phyloP scores from a whole-genome alignment of 2,113 vertebrate genomes.

The Orientallactaga bullata region DNA sequence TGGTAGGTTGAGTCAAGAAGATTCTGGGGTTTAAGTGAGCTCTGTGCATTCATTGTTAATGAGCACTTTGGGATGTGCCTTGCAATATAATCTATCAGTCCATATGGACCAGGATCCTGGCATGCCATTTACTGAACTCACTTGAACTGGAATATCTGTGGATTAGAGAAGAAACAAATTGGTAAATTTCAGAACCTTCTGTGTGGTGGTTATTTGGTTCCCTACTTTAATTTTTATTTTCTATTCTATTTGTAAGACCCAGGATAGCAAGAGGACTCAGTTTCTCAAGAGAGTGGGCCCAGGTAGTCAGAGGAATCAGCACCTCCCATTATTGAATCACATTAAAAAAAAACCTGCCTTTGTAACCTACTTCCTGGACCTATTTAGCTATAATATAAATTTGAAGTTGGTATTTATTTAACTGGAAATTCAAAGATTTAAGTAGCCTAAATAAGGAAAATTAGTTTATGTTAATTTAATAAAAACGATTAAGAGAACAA shows the following conservation, averaged over 20 bases:
- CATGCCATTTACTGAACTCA: neutral
- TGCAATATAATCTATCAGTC: neutral
- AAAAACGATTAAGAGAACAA: constrained; percentile 34
- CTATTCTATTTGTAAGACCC: neutral
- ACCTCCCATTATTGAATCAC: neutral
- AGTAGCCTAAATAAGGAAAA: constrained; percentile 48
- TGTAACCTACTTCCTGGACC: neutral
- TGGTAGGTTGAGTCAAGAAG: neutral
- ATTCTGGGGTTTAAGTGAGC: neutral
- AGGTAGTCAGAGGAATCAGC: neutral
- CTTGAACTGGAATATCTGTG: neutral
- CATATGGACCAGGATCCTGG: neutral
- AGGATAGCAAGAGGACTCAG: neutral
- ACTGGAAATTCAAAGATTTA: constrained; percentile 42
- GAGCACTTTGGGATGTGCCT: neutral
- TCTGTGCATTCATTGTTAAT: neutral
- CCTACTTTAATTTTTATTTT: neutral
- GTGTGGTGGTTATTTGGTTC: neutral
- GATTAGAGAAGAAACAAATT: neutral
- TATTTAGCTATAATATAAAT: neutral
- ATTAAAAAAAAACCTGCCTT: neutral
- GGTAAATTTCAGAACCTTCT: constrained; percentile 41
- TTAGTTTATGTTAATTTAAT: constrained; percentile 33
- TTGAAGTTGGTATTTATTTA: constrained; percentile 15
- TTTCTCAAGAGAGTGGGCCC: neutral